Percentiles rank a stretch among this genome's conserved stretches.
Conservation (phyloP, 2,888 invertebrate species). For the Heliconius hortense region DNA sequence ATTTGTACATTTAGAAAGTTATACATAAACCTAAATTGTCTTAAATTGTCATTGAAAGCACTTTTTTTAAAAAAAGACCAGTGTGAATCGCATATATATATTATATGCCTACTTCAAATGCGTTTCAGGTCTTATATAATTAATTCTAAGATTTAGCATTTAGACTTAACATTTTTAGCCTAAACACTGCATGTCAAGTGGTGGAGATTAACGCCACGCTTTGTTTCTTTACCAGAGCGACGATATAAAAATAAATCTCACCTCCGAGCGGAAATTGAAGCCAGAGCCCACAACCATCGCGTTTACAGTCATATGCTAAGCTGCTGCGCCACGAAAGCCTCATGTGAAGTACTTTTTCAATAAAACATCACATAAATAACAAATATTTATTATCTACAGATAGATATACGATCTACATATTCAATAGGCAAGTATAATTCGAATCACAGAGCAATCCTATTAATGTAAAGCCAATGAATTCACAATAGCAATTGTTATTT, state of each 20-base stretch:
- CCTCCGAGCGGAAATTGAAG: not conserved
- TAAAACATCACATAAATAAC: not conserved
- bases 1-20: no score
- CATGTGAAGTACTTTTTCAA: not conserved
- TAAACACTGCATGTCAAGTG: not conserved
- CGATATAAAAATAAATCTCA: not conserved
- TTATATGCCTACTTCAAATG: no score
- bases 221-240: not conserved
- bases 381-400: not conserved
- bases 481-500: constrained; percentile 31
- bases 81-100: no score
- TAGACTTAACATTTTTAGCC: not conserved
- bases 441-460: constrained; percentile 26
- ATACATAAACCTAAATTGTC: no score
- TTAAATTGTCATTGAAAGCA: no score
- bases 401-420: not conserved
- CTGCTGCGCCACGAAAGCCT: not conserved
- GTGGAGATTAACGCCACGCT: not conserved
- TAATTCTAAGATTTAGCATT: not conserved
- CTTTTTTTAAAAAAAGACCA: no score
- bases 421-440: not conserved
- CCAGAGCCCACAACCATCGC: not conserved
- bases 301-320: not conserved
- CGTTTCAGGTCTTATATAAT: not conserved
- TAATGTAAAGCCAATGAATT: constrained; percentile 28